These are phyloP conservation scores for Ascaphus truei DNA, from an alignment of 2,113 vertebrate genomes.

Conservation along the genomic window DNA sequence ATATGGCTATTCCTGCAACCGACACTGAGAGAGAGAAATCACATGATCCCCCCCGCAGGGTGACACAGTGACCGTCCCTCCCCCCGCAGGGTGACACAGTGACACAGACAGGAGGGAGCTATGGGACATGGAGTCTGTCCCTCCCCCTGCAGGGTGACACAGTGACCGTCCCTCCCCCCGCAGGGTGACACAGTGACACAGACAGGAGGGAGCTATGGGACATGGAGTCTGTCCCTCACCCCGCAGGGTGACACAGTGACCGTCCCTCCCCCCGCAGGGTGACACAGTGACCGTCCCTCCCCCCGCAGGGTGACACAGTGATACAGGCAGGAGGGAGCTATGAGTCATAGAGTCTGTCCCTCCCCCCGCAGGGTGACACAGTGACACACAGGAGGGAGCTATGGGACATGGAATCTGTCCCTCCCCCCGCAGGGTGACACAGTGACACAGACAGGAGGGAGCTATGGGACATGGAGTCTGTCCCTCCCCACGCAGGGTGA, in stretches of 20 bases:
- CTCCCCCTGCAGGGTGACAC: not conserved
- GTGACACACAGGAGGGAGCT: not conserved
- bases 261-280: no score
- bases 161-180: not conserved
- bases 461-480: not conserved
- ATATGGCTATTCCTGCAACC: slow-evolving; percentile 68
- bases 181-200: no score
- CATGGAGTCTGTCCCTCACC: not conserved
- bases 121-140: not conserved
- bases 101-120: not conserved
- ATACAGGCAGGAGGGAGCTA: no score
- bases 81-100: no score
- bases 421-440: not conserved
- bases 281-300: not conserved
- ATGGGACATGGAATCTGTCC: not conserved
- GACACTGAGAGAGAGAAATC: slow-evolving; percentile 57
- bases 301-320: not conserved
- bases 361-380: not conserved
- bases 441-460: no score
- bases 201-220: no score
- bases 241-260: no score
- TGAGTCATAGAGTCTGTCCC: not conserved
- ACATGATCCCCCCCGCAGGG: not conserved
- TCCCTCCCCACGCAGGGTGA: not conserved
- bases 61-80: no score